Conservation (phyloP, 2,888 invertebrate genomes). For the Bugulina stolonifera region DNA sequence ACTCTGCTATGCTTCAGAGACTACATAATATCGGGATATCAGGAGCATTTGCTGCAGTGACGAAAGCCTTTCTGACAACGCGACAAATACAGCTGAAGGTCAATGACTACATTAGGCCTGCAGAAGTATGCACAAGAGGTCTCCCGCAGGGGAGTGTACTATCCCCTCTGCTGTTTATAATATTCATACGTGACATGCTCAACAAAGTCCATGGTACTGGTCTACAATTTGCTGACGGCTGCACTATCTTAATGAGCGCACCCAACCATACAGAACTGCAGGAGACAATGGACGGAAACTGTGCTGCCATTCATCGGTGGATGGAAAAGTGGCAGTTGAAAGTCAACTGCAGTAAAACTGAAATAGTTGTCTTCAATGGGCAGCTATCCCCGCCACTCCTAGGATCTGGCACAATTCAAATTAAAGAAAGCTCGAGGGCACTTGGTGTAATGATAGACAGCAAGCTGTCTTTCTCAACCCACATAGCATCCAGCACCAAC, state of each 20-base stretch:
- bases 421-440: background rate
- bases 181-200: conserved; percentile 5
- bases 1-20: background rate
- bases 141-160: conserved; percentile 2
- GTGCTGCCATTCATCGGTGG: background rate
- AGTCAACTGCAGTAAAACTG: background rate
- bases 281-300: background rate
- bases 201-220: background rate
- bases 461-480: no score
- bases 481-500: no score
- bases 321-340: conserved; percentile 1
- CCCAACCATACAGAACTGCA: background rate
- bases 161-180: background rate
- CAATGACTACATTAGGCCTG: background rate
- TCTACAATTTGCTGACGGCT: conserved; percentile 3
- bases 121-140: background rate
- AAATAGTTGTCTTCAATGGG: background rate
- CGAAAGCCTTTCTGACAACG: background rate
- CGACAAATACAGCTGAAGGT: background rate
- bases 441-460: no score
- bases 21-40: background rate
- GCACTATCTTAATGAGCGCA: background rate
- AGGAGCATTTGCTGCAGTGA: background rate
- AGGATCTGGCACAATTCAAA: background rate
- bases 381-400: background rate